A percentile compares a stretch with the other conserved stretches of the same genome.
These are phyloP conservation scores for Pachymerium ferrugineum DNA, from an alignment of 2,888 invertebrate species.

Conservation along the genomic window DNA sequence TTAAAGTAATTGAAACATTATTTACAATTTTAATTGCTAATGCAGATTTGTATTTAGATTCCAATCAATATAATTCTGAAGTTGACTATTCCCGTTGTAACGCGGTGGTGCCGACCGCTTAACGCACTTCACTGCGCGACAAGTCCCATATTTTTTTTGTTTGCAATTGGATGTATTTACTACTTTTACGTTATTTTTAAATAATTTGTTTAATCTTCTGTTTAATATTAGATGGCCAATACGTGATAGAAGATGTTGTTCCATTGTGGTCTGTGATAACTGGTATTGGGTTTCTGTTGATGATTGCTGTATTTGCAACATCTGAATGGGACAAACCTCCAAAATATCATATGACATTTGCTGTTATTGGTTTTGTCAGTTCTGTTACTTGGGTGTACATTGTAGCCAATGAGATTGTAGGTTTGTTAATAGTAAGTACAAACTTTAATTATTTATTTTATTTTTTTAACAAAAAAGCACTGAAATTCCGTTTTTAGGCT, in stretches of 20 bases:
- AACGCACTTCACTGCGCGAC: conserved; percentile 54
- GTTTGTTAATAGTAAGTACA: conserved; percentile 46
- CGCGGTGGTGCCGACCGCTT: conserved; percentile 57
- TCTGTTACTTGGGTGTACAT: conserved; percentile 58
- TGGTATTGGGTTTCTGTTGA: conserved; percentile 40
- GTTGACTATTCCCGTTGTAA: conserved; percentile 55
- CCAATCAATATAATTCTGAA: conserved; percentile 54
- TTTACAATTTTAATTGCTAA: not conserved
- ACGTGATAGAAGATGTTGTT: conserved; percentile 35
- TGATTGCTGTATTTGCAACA: conserved; percentile 37
- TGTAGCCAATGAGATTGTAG: conserved; percentile 59
- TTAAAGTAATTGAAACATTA: not conserved
- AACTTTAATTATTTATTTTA: not conserved
- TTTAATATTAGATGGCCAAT: conserved; percentile 35
- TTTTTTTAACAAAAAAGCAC: too few relatives aligned
- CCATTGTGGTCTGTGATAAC: conserved; percentile 40
- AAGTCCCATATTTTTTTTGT: conserved; percentile 49
- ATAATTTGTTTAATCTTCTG: not conserved
- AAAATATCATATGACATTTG: conserved; percentile 49
- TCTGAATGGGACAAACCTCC: conserved; percentile 43
- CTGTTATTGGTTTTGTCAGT: conserved; percentile 56
- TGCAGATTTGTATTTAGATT: conserved; percentile 43
- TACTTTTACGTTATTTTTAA: not conserved
- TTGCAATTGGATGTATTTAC: conserved; percentile 43
- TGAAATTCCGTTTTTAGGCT: conserved; percentile 43